Evolutionary conservation across 2,797 vertebrate genomes (phyloP), one percentile per base, ranked within the genome.

Genomic region (Pseudomugil gertrudae): DNA sequence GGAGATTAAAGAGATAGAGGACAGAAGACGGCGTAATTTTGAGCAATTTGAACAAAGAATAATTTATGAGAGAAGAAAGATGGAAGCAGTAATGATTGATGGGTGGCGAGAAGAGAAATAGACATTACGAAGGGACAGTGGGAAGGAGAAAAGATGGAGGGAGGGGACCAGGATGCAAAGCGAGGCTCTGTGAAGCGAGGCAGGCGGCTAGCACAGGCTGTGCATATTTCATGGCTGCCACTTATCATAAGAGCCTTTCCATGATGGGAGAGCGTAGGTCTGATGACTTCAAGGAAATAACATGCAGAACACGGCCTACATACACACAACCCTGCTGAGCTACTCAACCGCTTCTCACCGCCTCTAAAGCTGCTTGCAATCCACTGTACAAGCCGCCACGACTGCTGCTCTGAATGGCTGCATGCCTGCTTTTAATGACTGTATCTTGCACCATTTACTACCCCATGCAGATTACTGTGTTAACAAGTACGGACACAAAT

Each of bases 211-310:
- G 83, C 81, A 86, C 88, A 83, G 88, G 79, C 89, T 91, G 90
- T 94, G 89, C 92, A 94, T 94, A 92, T 93, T 94, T 94, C 91
- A 93, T 93, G 87, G 85, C 90, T 92, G 91, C 89, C 90, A 92
- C 91, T 92, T 93, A 92, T 92, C 89, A 93, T 91, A 90, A 92
- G 90, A 92, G 91, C 89, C 87, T 89, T 89, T 84, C 78, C 84
- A 81, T 91, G 89, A 89, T 86, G 87, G 81, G 84, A 80, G 67
- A 81, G 85, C 52, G 77, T 74, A 81, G 86, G 84, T 83, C 85
- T 89, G 87, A 87, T 84, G 89, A 89, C 86, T 91, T 90, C 83
- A 88, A 85, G 89, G 84, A 89, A 91, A 89, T 85, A 88, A 90
- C 87, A 89, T 87, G 83, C 84, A 83, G 78, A 91, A 87, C 85